Percentiles rank a stretch among this genome's conserved stretches.
These are phyloP conservation scores for Branchellion lobata DNA, from an alignment of 2,888 invertebrate species.

Conservation along the genomic window DNA sequence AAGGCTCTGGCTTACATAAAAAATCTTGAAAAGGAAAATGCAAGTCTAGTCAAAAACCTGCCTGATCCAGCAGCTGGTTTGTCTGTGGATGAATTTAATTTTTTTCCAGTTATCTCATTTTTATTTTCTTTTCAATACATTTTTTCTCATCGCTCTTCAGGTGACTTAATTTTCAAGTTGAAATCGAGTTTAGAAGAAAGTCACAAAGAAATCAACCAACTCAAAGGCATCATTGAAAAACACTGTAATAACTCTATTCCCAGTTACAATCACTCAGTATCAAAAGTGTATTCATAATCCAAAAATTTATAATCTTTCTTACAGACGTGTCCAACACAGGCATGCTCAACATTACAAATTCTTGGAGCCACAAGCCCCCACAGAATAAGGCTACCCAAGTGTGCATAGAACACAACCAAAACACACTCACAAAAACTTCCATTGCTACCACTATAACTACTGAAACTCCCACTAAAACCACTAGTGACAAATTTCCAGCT, in stretches of 20 bases:
- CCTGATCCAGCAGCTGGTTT: slow-evolving; percentile 19
- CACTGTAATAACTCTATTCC: slow-evolving; percentile 6
- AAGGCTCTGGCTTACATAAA: slow-evolving; percentile 40
- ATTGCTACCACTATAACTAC: no score
- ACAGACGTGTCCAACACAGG: neutral
- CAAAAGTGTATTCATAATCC: no score
- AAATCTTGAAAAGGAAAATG: slow-evolving; percentile 23
- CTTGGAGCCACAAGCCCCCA: neutral
- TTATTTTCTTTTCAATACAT: neutral
- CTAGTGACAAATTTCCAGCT: no score
- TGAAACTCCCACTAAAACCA: no score
- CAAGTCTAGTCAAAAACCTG: neutral
- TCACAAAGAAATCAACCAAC: slow-evolving; percentile 29
- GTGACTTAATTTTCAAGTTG: slow-evolving; percentile 28
- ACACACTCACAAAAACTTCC: no score
- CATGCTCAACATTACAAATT: neutral
- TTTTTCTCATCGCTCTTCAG: neutral
- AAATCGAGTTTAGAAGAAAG: slow-evolving; percentile 16
- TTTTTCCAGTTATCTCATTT: neutral
- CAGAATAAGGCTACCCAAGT: slow-evolving; percentile 11
- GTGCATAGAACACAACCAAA: no score
- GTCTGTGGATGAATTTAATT: neutral
- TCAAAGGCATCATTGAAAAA: slow-evolving; percentile 36
- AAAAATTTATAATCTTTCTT: no score
- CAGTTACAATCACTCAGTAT: neutral